These are phyloP conservation scores for Chymomyza procnemis DNA, from an alignment of 2,888 invertebrate species.

Conservation along the genomic window DNA sequence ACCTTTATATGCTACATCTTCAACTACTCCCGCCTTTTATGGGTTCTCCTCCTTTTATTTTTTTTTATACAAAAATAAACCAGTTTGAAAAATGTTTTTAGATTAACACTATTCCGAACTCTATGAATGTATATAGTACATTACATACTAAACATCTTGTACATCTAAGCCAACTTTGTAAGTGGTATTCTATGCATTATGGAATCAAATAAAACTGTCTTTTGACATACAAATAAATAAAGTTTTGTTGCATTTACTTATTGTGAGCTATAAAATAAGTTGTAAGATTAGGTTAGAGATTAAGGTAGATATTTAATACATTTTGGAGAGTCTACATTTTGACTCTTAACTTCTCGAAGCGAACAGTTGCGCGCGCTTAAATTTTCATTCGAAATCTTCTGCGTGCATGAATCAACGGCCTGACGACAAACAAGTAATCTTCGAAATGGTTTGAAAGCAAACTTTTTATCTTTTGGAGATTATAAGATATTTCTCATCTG, in stretches of 20 bases:
- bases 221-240: slow-evolving; percentile 9
- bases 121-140: background rate
- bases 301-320: too few species aligned
- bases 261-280: too few species aligned
- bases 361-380: too few species aligned
- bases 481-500: too few species aligned
- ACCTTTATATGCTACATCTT: background rate
- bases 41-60: background rate
- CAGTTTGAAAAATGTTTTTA: background rate
- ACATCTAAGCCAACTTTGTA: background rate
- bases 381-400: too few species aligned
- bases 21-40: background rate
- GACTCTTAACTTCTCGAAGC: too few species aligned
- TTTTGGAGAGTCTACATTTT: too few species aligned
- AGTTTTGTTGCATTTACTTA: background rate
- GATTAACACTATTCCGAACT: background rate
- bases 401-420: too few species aligned
- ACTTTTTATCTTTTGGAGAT: too few species aligned
- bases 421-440: too few species aligned
- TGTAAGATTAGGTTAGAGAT: too few species aligned
- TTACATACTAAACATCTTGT: background rate
- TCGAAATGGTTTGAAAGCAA: too few species aligned
- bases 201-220: slow-evolving; percentile 43
- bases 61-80: background rate
- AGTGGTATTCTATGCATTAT: background rate